A percentile compares a stretch with the other conserved stretches of the same genome.
These are phyloP conservation scores for Carassius carassius DNA, from an alignment of 2,113 vertebrate species.

Conservation along the genomic window DNA sequence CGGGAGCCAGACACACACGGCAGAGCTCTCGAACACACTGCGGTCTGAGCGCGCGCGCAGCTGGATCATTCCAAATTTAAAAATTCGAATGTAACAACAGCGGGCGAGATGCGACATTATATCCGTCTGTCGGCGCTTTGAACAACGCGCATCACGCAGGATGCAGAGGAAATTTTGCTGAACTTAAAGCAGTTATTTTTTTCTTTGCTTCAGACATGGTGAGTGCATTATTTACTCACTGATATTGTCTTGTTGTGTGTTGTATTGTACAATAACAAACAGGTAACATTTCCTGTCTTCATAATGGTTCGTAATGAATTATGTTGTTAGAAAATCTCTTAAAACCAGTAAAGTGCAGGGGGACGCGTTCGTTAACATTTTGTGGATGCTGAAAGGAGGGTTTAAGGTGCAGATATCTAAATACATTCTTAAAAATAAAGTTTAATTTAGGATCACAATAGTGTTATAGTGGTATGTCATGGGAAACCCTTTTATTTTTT, in stretches of 20 bases:
- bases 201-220: constrained; percentile 64
- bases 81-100: background rate
- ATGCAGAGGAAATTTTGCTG: constrained; percentile 66
- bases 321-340: background rate
- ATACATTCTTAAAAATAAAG: background rate
- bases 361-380: background rate
- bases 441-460: background rate
- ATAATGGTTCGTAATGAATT: background rate
- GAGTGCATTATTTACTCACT: constrained; percentile 50
- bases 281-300: background rate
- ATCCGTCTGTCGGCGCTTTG: background rate
- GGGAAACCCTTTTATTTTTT: background rate
- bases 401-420: background rate
- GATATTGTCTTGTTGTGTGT: background rate
- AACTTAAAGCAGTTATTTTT: constrained; percentile 53
- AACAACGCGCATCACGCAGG: background rate
- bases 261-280: background rate
- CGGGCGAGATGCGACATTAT: constrained; percentile 1
- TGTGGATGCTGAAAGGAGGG: no score
- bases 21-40: background rate
- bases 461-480: background rate
- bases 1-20: background rate
- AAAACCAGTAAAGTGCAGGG: background rate
- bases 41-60: background rate
- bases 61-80: background rate